A percentile compares a stretch with the other conserved stretches of the same genome.
Evolutionary conservation across 2,888 invertebrate genomes (phyloP).

Genomic region (Odontothrips loti): DNA sequence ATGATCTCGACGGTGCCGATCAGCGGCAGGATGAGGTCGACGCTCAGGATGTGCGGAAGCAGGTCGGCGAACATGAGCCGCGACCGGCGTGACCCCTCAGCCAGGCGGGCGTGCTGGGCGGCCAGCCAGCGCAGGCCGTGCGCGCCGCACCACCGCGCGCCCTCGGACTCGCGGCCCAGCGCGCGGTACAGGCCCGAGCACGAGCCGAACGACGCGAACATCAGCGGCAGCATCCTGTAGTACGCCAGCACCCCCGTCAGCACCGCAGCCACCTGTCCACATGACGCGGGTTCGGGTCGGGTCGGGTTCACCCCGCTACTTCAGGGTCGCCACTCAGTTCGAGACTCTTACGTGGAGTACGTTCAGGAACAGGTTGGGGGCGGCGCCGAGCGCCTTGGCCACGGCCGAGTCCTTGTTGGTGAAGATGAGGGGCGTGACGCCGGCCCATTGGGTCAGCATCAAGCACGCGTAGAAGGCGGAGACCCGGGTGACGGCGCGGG

Average conservation of each 20-base stretch:
- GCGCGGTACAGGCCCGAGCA: background rate
- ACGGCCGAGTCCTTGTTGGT: background rate
- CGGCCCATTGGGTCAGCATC: background rate
- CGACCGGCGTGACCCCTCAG: background rate
- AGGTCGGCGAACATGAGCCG: constrained; percentile 2
- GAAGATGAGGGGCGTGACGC: background rate
- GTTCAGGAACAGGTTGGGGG: background rate
- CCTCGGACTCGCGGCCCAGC: background rate
- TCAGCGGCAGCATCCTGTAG: background rate
- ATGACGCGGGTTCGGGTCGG: background rate
- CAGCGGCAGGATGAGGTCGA: background rate
- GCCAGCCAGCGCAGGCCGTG: background rate
- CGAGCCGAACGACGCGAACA: background rate
- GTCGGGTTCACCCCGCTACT: too few relatives aligned
- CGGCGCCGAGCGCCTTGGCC: background rate
- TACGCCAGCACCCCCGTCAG: background rate
- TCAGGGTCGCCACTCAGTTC: background rate
- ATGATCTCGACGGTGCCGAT: constrained; percentile 4
- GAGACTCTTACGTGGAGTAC: background rate
- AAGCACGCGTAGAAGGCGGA: background rate
- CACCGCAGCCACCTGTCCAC: background rate
- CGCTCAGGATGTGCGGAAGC: background rate
- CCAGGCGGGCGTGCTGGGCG: background rate
- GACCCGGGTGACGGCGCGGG: background rate
- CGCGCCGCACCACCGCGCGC: background rate